Conservation (phyloP, 2,797 vertebrate genomes). For the Eidolon dupreanum region DNA sequence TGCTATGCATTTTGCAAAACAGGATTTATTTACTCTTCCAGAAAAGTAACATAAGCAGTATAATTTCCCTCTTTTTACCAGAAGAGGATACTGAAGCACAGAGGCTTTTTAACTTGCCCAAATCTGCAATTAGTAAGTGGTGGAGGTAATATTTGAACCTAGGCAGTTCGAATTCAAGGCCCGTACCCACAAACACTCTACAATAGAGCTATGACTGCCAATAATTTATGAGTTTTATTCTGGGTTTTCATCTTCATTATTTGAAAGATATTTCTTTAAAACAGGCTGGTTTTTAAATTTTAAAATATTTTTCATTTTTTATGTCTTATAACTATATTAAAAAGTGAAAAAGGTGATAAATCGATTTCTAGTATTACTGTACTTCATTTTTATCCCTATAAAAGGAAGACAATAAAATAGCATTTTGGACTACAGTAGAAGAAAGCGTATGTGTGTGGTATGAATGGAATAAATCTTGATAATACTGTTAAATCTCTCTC, state of each 20-base stretch:
- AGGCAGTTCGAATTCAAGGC: background rate
- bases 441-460: background rate
- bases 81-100: background rate
- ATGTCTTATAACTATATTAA: background rate
- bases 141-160: background rate
- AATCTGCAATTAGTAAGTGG: background rate
- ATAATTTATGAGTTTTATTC: background rate
- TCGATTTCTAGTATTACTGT: background rate
- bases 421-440: background rate
- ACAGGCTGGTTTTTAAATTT: background rate
- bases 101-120: background rate
- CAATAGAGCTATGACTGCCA: background rate
- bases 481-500: background rate
- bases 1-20: background rate
- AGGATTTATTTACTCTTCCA: background rate
- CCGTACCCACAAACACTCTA: background rate
- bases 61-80: background rate
- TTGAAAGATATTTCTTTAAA: background rate
- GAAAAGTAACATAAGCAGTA: background rate
- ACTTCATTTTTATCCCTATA: conserved; percentile 13
- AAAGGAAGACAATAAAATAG: background rate
- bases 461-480: conserved; percentile 18
- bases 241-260: conserved; percentile 19
- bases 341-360: background rate
- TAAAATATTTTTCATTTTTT: conserved; percentile 27